Base-by-base conservation (phyloP, 2,888 invertebrate species). In the Leucoma salicis region DNA sequence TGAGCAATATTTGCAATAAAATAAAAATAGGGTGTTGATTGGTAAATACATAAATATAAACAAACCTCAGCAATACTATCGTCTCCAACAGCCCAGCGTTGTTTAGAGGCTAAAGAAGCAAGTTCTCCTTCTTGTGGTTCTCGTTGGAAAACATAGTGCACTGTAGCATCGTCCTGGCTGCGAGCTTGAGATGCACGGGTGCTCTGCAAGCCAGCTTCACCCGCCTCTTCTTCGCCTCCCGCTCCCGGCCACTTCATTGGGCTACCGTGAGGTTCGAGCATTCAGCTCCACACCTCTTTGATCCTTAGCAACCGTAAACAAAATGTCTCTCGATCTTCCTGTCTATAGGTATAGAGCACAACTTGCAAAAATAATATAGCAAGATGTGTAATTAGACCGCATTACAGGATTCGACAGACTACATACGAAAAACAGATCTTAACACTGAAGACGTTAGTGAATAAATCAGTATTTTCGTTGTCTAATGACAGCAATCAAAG, bases 71-170 rank as follows among this genome's bases (percentile, higher is more conserved):
- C 92, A 70, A 95, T 93, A 73, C 94, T 93, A 81, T 97, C 97
- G 83, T 97, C 97, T 47, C 96, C 96, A 47, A 96, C 92, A 25
- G 96, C 95, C 97, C 97, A 97, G 60, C 95, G 93, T 63, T 94
- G 92, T 80, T 95, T 95, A 35, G 93, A 93, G 51, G 93, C 93
- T 86, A 93, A 88, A 53, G 93, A 91, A 51, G 93, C 92, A 76
- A 96, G 93, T 76, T 97, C 96, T 40, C 93, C 93, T 75, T 97
- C 96, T 56, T 94, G 93, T 57, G 95, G 94, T 51, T 94, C 94
- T 45, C 86, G 76, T 63, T 96, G 96, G 79, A 96, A 98, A 61
- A 97, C 96, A 82, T 98, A 98, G 70, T 97, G 96, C 62, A 97
- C 97, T 80, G 95, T 94, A 53, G 96, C 96, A 91, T 97, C 97